Evolutionary conservation across 2,888 invertebrate species (phyloP), one percentile per base, ranked within the genome.

Genomic region (Pollenia angustigena): DNA sequence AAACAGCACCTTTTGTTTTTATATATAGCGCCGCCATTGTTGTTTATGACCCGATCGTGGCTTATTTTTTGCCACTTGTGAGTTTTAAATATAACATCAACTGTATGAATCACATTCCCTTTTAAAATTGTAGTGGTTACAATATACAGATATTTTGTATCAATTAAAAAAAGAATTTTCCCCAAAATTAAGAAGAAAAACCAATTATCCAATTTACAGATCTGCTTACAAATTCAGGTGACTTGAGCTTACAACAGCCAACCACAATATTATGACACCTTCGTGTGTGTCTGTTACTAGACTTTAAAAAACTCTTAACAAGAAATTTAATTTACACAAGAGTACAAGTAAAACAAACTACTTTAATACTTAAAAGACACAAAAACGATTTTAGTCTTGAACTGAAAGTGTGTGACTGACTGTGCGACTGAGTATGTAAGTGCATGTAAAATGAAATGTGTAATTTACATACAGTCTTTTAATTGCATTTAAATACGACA

Each of bases 401-500:
- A 14, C 3, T 18, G 12, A 44, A 23, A 42, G 44, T 50, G 23
- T 16, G 48, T 64, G 12, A 18, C 12, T 52, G 32, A 0, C 7
- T n/a, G 32, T 11, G 1, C 10, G 11, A 42, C 16, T 23, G 54
- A n/a, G 8, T 58, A 18, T 14, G 46, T 60, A 66, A 60, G 44
- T 66, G 42, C 64, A 74, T 75, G 68, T 48, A 75, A 68, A 79
- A 84, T 72, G 32, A 32, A 32, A 32, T 32, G 32, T 32, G 32
- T 32, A 68, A 79, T 79, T 79, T 84, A 68, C 84, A 79, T 74
- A 74, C 72, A 79, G 60, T 68, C 84, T 74, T 84, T 91, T 92
- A 92, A 92, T 92, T 92, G 92, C 92, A 92, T 92, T 92, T 92
- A 92, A 92, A 92, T 92, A 91, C 91, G 91, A 92, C 92, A 91